These are phyloP conservation scores for Lethocerus indicus DNA, from an alignment of 1,140 invertebrate species.

Conservation along the genomic window DNA sequence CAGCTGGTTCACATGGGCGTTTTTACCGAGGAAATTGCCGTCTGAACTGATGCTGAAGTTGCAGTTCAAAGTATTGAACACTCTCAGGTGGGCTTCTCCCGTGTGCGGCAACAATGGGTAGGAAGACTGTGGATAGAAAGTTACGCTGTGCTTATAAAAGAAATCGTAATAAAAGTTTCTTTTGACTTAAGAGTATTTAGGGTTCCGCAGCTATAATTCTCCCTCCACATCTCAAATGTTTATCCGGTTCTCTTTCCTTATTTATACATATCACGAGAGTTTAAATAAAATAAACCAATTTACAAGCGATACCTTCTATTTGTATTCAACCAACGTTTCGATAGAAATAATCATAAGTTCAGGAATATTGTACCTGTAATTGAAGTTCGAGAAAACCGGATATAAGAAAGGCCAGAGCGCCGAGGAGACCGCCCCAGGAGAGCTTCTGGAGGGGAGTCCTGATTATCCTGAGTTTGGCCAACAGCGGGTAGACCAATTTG, in stretches of 20 bases:
- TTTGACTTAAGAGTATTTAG: too few relatives aligned
- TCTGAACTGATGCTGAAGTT: constrained; percentile 6
- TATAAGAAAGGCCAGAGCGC: constrained; percentile 66
- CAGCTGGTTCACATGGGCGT: background rate
- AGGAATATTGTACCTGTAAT: constrained; percentile 45
- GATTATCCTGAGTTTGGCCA: constrained; percentile 30
- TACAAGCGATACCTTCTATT: too few relatives aligned
- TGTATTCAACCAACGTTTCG: too few relatives aligned
- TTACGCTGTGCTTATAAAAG: too few relatives aligned
- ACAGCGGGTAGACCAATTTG: constrained; percentile 42
- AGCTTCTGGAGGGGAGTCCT: constrained; percentile 57
- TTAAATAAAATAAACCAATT: too few relatives aligned
- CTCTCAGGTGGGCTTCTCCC: constrained; percentile 41
- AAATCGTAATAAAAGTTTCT: too few relatives aligned
- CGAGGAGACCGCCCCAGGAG: constrained; percentile 63
- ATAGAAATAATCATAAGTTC: too few relatives aligned
- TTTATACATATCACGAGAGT: too few relatives aligned
- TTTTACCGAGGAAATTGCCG: background rate
- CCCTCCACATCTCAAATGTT: too few relatives aligned
- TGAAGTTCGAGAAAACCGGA: constrained; percentile 69
- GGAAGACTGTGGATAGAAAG: constrained; percentile 32
- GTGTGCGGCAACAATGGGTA: constrained; percentile 40
- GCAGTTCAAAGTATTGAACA: constrained; percentile 46
- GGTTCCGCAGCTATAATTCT: too few relatives aligned
- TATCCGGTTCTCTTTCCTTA: too few relatives aligned